Base-by-base conservation (phyloP, 2,888 invertebrate genomes). In the Penaeus monodon region DNA sequence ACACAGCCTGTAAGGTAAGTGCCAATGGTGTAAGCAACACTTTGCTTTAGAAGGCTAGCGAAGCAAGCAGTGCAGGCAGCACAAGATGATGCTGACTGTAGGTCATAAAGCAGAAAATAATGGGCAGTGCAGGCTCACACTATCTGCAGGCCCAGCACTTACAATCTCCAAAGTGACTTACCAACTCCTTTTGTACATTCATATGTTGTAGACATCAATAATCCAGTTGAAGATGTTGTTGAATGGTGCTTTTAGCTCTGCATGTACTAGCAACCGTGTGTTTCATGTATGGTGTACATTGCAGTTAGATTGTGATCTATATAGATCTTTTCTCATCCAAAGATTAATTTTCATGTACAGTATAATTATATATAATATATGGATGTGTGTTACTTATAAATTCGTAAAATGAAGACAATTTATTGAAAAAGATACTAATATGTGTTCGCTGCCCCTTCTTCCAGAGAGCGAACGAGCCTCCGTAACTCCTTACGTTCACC, bases 81-180 rank as follows among this genome's bases (percentile, higher is more conserved):
- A 63, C 49, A 77, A 57, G 76, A 44, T 49, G 14, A 77, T 44
- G 57, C 20, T 57, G 57, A 76, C 76, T 76, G 79, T 63, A 20
- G 22, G 74, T 29, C 74, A 24, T 20, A n/a, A 64, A 27, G 74
- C 63, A 63, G 57, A 49, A 24, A 74, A 24, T 49, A 64, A 74
- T 73, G 63, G 82, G 82, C 63, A 74, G 64, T 27, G 73, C 73
- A 70, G 68, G 82, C 44, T 64, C 73, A 64, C 63, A 78, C 49
- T 33, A 70, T 27, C 66, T 78, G 68, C 63, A 68, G 33, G 78
- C 77, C 74, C 77, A 44, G 76, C 76, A 68, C 80, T 57, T 86
- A 87, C 86, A 87, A 87, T 87, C 86, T 83, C 83, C 86, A 82
- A 87, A 87, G 86, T 87, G 86, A 87, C 86, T 87, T 87, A 87